Evolutionary conservation across 2,888 invertebrate species (phyloP).

Genomic region (Melanostoma scalare): DNA sequence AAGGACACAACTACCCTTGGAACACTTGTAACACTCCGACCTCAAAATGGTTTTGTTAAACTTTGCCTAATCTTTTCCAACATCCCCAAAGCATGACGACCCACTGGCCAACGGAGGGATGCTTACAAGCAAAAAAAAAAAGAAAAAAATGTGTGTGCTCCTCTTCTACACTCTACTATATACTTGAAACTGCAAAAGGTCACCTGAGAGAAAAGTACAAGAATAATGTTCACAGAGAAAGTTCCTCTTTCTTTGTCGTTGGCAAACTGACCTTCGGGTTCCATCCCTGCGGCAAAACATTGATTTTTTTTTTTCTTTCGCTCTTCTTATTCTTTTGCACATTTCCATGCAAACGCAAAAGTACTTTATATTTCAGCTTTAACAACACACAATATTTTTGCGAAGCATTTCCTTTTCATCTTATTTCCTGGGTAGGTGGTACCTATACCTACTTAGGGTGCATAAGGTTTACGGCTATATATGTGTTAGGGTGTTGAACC

Average conservation of each 20-base stretch:
- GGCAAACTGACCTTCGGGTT: slow-evolving; percentile 42
- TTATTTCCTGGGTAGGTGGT: slow-evolving; percentile 6
- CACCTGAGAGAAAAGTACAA: slow-evolving; percentile 40
- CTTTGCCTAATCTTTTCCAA: slow-evolving; percentile 61
- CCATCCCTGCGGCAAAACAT: background rate
- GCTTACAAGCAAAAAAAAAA: slow-evolving; percentile 13
- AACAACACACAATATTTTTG: slow-evolving; percentile 47
- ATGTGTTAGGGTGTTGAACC: slow-evolving; percentile 50
- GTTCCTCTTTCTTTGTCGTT: slow-evolving; percentile 12
- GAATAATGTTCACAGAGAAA: background rate
- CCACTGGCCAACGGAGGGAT: slow-evolving; percentile 13
- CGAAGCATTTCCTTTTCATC: slow-evolving; percentile 15
- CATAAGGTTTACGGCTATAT: background rate
- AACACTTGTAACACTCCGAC: slow-evolving; percentile 64
- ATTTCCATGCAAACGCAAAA: slow-evolving; percentile 33
- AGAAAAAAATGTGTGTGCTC: too few species aligned
- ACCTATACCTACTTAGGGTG: background rate
- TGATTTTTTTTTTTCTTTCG: slow-evolving; percentile 2
- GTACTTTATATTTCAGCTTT: slow-evolving; percentile 34
- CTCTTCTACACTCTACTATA: slow-evolving; percentile 6
- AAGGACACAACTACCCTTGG: slow-evolving; percentile 48
- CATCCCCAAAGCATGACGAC: slow-evolving; percentile 15
- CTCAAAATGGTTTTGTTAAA: slow-evolving; percentile 54
- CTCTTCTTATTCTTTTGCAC: background rate
- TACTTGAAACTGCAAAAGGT: slow-evolving; percentile 25